phyloP scores from a whole-genome alignment of 2,113 vertebrate species.

The Phylloscopus trochilus region DNA sequence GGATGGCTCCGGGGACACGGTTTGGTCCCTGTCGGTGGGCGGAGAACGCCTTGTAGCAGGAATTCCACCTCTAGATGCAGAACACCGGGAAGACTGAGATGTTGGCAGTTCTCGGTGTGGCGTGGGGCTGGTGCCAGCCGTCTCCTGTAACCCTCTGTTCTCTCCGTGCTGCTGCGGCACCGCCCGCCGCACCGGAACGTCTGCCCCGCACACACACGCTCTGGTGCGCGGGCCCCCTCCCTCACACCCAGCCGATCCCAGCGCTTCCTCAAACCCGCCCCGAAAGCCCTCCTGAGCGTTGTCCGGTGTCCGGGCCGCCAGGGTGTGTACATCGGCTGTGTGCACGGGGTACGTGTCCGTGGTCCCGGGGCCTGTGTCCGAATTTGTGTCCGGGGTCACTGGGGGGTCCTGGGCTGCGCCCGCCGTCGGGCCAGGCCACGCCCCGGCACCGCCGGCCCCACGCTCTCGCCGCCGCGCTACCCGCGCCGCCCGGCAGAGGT shows the following conservation, averaged over 20 bases:
- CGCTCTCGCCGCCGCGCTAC: too few species aligned
- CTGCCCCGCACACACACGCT: fast-evolving
- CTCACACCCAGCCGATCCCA: not conserved
- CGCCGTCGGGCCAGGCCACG: too few species aligned
- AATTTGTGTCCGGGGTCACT: too few species aligned
- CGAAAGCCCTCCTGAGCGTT: not conserved
- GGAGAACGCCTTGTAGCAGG: not conserved
- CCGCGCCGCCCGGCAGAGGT: not conserved
- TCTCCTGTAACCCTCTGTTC: not conserved
- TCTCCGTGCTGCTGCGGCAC: not conserved
- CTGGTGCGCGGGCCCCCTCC: not conserved
- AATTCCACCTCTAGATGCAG: not conserved
- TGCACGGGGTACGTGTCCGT: not conserved
- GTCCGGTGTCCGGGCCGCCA: not conserved
- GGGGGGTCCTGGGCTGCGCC: fast-evolving
- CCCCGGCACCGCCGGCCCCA: not conserved
- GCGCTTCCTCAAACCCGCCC: not conserved
- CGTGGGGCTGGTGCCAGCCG: not conserved
- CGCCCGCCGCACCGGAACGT: not conserved
- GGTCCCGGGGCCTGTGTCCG: not conserved
- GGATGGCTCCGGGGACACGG: fast-evolving
- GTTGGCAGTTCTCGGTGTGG: not conserved
- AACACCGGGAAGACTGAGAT: not conserved
- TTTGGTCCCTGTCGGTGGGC: fast-evolving
- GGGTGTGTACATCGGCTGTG: not conserved